Percentiles rank a stretch among this genome's conserved stretches.
Evolutionary conservation across 2,888 invertebrate genomes (phyloP).

Genomic region (Lasioglossum oenotherae): DNA sequence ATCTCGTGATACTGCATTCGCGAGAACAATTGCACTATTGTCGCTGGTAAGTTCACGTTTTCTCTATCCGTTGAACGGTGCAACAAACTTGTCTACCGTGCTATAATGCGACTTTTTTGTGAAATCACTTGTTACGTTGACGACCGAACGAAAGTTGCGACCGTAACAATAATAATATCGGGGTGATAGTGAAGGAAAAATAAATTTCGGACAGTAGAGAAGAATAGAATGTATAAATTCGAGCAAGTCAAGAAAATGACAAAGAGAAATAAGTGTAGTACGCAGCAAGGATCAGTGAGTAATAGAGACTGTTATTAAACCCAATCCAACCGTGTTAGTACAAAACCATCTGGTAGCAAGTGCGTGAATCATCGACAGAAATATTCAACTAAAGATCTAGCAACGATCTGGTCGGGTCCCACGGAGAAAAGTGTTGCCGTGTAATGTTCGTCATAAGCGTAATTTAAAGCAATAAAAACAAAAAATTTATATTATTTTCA

Average conservation of each 20-base stretch:
- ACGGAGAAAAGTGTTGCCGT: background rate
- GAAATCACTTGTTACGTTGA: background rate
- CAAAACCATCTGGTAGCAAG: background rate
- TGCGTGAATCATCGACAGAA: background rate
- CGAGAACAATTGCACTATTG: slow-evolving; percentile 45
- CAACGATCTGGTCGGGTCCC: background rate
- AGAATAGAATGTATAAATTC: background rate
- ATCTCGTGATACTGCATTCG: slow-evolving; percentile 39
- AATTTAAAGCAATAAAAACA: background rate
- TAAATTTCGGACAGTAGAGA: background rate
- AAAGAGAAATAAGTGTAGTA: background rate
- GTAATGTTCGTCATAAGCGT: background rate
- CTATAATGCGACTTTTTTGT: background rate
- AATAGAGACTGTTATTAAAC: background rate
- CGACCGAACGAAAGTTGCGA: background rate
- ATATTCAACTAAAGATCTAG: background rate
- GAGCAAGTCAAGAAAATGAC: background rate
- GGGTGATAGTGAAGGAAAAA: background rate
- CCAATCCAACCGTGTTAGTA: background rate
- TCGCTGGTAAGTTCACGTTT: slow-evolving; percentile 12
- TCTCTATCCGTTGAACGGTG: background rate
- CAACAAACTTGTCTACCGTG: background rate
- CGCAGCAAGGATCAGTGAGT: background rate
- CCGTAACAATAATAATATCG: background rate
- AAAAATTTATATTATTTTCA: background rate